Conservation (phyloP, 1,140 invertebrate genomes). For the Trichogramma pretiosum region DNA sequence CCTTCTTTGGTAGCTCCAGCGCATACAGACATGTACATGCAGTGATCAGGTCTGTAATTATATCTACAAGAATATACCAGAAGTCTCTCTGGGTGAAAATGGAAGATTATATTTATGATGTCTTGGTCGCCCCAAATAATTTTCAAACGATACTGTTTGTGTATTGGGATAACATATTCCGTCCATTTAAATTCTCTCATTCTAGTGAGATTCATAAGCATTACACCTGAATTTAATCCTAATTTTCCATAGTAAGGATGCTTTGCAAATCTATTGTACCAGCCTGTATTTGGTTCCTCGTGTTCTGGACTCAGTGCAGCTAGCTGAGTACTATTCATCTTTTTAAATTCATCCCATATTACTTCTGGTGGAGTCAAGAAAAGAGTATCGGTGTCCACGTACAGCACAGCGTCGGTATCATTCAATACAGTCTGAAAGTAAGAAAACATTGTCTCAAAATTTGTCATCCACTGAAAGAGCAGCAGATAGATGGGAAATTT, state of each 20-base stretch:
- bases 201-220: conserved; percentile 92
- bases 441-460: conserved; percentile 18
- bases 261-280: conserved; percentile 92
- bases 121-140: conserved; percentile 98
- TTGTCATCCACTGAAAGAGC: not conserved
- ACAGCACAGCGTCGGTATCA: conserved; percentile 79
- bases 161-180: conserved; percentile 72
- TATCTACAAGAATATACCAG: conserved; percentile 77
- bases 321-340: conserved; percentile 80
- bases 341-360: conserved; percentile 73
- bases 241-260: conserved; percentile 88
- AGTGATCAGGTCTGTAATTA: conserved; percentile 91
- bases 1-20: conserved; percentile 65
- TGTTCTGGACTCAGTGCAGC: conserved; percentile 82
- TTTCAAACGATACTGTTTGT: conserved; percentile 74
- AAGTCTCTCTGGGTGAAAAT: conserved; percentile 79
- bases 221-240: conserved; percentile 91
- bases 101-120: conserved; percentile 93
- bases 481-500: not conserved
- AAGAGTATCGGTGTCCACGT: conserved; percentile 86
- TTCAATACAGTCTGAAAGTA: conserved; percentile 62
- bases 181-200: conserved; percentile 82
- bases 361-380: conserved; percentile 75
- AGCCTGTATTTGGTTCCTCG: conserved; percentile 83
- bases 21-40: conserved; percentile 87